Conservation (phyloP, 2,888 invertebrate genomes). For the Pristionchus exspectatus region DNA sequence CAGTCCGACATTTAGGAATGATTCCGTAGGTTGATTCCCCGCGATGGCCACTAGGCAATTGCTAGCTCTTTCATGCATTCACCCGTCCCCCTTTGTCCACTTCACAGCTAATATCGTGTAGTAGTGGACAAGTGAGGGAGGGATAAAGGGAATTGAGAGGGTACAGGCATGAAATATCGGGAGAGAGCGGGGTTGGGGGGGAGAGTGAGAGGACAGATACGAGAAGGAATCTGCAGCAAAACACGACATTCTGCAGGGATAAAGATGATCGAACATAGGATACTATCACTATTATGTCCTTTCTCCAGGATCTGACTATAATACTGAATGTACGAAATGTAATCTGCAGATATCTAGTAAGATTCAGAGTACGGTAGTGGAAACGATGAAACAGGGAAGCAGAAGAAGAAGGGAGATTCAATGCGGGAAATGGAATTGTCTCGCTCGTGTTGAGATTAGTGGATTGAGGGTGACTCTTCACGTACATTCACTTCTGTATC, state of each 20-base stretch:
- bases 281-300: not conserved
- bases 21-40: not conserved
- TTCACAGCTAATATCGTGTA: conserved; percentile 36
- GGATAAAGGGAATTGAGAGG: not conserved
- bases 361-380: not conserved
- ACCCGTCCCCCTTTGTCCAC: not conserved
- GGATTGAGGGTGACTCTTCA: not conserved
- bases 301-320: not conserved
- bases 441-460: conserved; percentile 9
- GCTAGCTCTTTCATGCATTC: conserved; percentile 6
- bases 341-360: not conserved
- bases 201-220: conserved; percentile 21
- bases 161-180: not conserved
- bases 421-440: conserved; percentile 6
- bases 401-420: conserved; percentile 6
- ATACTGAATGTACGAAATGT: not conserved
- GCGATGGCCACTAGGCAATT: not conserved
- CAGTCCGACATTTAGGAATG: not conserved
- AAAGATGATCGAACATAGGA: not conserved
- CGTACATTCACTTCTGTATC: not conserved
- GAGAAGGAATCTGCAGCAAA: not conserved
- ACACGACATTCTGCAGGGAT: not conserved
- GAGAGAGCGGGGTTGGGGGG: not conserved
- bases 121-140: not conserved
- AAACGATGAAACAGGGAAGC: conserved; percentile 41